A percentile compares a stretch with the other conserved stretches of the same genome.
These are phyloP conservation scores for Heterodera filipjevi DNA, from an alignment of 2,888 invertebrate genomes.

Conservation along the genomic window DNA sequence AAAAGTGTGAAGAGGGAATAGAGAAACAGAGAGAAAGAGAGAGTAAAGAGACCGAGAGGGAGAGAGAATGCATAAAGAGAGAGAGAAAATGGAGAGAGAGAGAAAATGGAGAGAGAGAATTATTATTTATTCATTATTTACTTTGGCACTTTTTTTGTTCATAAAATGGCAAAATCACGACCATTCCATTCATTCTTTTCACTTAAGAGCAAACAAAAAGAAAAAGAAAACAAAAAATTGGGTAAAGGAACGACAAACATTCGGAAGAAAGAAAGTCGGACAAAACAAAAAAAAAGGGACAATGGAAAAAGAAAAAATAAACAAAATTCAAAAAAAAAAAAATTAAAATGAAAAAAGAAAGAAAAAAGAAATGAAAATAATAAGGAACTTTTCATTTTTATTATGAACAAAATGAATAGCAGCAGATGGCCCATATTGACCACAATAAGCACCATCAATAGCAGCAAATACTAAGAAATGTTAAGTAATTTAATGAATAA, in stretches of 20 bases:
- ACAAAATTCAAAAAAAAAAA: not conserved
- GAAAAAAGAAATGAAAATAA: constrained; percentile 20
- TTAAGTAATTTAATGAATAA: no score
- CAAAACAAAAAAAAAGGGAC: not conserved
- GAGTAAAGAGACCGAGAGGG: no score
- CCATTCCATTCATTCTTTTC: not conserved
- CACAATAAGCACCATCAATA: no score
- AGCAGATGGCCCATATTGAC: no score
- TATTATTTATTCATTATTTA: not conserved
- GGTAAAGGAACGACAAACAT: not conserved
- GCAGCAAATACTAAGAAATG: no score
- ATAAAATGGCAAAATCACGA: not conserved
- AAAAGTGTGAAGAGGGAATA: not conserved
- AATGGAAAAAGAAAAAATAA: not conserved
- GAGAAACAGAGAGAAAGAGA: no score
- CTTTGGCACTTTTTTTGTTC: not conserved
- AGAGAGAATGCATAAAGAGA: no score
- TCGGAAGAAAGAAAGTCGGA: not conserved
- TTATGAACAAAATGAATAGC: no score
- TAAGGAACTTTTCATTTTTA: no score
- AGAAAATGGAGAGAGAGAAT: no score
- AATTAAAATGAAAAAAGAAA: not conserved
- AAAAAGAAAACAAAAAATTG: not conserved
- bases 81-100: no score
- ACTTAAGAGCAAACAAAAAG: not conserved